Conservation (phyloP, 2,888 invertebrate genomes). For the Drosophila borealis region DNA sequence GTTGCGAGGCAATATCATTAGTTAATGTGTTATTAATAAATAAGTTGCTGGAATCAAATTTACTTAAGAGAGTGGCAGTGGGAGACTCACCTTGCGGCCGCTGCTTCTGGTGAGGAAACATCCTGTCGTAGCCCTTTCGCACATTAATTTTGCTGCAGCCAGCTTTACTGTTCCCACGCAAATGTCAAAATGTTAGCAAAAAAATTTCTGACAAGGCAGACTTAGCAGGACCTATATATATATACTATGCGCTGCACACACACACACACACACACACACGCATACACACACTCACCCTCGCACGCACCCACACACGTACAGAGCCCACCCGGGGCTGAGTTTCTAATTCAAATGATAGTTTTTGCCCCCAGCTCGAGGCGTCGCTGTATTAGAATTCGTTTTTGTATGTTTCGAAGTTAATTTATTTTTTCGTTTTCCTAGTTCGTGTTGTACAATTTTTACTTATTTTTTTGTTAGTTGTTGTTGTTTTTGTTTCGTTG, state of each 20-base stretch:
- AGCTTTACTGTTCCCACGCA: conserved; percentile 49
- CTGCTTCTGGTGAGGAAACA: conserved; percentile 87
- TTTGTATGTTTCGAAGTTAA: conserved; percentile 46
- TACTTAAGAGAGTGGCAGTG: not conserved
- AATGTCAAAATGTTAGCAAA: conserved; percentile 37
- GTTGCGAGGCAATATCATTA: conserved; percentile 13
- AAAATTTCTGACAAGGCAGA: conserved; percentile 11
- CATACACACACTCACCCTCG: not conserved
- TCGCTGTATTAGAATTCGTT: conserved; percentile 49
- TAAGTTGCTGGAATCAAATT: conserved; percentile 17
- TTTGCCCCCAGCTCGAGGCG: conserved; percentile 32
- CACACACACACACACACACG: not conserved
- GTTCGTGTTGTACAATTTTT: conserved; percentile 24
- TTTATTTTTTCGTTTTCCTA: conserved; percentile 42
- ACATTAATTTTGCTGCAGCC: conserved; percentile 86
- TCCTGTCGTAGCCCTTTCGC: conserved; percentile 90
- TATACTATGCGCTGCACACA: conserved; percentile 27
- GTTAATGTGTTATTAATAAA: conserved; percentile 37
- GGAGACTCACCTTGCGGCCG: conserved; percentile 83
- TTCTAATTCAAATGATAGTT: conserved; percentile 71
- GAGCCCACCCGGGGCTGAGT: conserved; percentile 36
- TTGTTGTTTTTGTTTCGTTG: conserved; percentile 33
- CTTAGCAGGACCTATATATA: conserved; percentile 34
- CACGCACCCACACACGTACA: conserved; percentile 8
- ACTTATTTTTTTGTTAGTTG: conserved; percentile 4